Evolutionary conservation across 2,888 invertebrate genomes (phyloP), one percentile per base, ranked within the genome.

Genomic region (Eulithis testata): DNA sequence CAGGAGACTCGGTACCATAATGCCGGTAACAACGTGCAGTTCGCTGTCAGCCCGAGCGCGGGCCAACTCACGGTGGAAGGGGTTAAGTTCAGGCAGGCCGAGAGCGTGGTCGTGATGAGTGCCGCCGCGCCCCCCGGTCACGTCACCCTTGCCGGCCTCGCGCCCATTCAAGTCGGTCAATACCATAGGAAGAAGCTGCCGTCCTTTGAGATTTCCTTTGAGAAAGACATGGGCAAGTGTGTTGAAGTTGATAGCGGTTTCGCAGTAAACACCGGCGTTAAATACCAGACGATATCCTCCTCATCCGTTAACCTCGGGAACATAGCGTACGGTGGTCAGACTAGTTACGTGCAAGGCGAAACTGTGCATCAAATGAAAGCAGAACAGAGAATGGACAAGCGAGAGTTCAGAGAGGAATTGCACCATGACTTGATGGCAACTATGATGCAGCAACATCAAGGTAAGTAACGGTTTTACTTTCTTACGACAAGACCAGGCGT

Each of bases 1-100:
- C 93, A 91, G 72, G 92, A 91, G 81, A 83, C 87, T 37, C 81
- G 91, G 7, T 91, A 93, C 80, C 90, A 90, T 76, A 74, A 83
- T 31, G 68, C 80, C 5, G 78, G 76, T 6, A 77, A 77, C 11
- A 81, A 81, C 44, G 83, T 90, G 70, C 93, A 91, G 82, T 89
- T 90, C 70, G 87, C 87, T 3, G 86, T 88, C 70, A 82, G 85
- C 4, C 88, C 89, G 37, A 76, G 74, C 9, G 69, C 81, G 0
- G 81, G 83, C 14, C 75, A 79, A 8, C 74, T 83, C 61, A 76
- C 84, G 7, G 85, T 88, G 73, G 94, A 89, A 53, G 92, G 95
- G 66, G 94, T 95, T 74, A 96, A 96, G 91, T 96, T 94, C 84
- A 89, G 95, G 2, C 93, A 92, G 77, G 91, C 91, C 0, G 94